A percentile compares a stretch with the other conserved stretches of the same genome.
Evolutionary conservation across 2,888 invertebrate genomes (phyloP).

Genomic region (Piscicola geometra): DNA sequence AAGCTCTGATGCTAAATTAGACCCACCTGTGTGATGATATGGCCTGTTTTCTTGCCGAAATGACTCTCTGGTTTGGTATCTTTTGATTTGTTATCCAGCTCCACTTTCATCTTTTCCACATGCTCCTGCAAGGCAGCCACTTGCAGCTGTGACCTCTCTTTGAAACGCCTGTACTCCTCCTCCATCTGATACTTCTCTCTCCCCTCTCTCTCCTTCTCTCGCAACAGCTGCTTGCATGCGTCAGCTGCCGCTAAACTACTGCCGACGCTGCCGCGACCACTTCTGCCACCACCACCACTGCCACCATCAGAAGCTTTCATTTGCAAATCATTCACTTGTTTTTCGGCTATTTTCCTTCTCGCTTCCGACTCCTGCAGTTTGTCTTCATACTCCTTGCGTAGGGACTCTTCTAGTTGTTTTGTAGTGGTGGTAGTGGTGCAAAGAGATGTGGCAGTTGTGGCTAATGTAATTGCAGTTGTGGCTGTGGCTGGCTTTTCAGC

Average conservation of each 20-base stretch:
- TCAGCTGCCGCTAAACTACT: slow-evolving; percentile 35
- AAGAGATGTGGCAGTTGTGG: neutral
- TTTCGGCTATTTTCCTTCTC: slow-evolving; percentile 28
- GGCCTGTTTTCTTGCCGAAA: neutral
- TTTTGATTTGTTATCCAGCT: neutral
- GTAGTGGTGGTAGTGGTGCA: neutral
- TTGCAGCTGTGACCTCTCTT: slow-evolving; percentile 41
- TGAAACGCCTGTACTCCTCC: slow-evolving; percentile 46
- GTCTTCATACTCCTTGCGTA: neutral
- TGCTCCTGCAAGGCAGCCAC: neutral
- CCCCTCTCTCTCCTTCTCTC: slow-evolving; percentile 49
- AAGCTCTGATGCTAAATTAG: no score
- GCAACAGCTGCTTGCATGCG: slow-evolving; percentile 46
- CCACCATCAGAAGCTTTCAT: no score
- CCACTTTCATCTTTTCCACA: neutral
- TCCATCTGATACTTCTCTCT: slow-evolving; percentile 49
- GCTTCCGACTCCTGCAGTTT: slow-evolving; percentile 10
- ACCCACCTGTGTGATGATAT: neutral
- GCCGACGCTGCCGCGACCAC: neutral
- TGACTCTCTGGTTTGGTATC: neutral
- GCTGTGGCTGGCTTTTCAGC: neutral
- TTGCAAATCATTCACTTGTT: slow-evolving; percentile 8
- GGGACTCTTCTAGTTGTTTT: neutral
- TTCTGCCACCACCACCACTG: neutral
- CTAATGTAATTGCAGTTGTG: neutral